Evolutionary conservation across 2,113 vertebrate species (phyloP), one percentile per base, ranked within the genome.

Genomic region (Setophaga petechia): DNA sequence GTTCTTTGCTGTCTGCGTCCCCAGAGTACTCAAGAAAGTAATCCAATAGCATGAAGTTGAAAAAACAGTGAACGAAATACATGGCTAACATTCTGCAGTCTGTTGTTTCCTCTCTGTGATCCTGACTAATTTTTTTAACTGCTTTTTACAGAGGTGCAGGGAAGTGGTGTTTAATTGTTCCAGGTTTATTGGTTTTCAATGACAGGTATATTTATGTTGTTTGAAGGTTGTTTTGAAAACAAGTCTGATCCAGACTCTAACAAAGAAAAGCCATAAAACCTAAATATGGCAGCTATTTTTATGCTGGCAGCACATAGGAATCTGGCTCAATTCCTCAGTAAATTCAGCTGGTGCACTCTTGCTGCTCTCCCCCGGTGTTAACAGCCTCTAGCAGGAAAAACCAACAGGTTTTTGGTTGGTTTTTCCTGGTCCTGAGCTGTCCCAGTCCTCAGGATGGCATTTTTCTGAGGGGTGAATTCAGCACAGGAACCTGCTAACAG

Each of bases 21-120:
- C 94, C 44, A 84, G 93, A 87, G 91, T 58, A 61, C 84, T 89
- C 89, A 91, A 82, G 58, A 84, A 95, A 94, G 84, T 94, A 94
- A 95, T 89, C 66, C 62, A 85, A 84, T 65, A 84, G 71, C n/a
- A 0, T 35, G 16, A 84, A 94, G 87, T 84, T 87, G 74, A 73
- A 95, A 93, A 95, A 91, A 61, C 23, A 67, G 37, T 21, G 63
- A 74, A 27, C 1, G 2, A 81, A 49, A 66, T 72, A 39, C 62
- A 58, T 0, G 1, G 69, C 46, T 67, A 68, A 61, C 8, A 3
- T 84, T 67, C 43, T 84, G 31, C 20, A 2, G 91, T 69, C n/a
- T n/a, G 11, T 74, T 75, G 82, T 84, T 91, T 89, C 37, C n/a
- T 82, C 49, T 75, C 62, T 1, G 0, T 66, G 51, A 77, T 75